A percentile compares a stretch with the other conserved stretches of the same genome.
Conservation (phyloP, 2,113 vertebrate species). For the Stercorarius parasiticus region DNA sequence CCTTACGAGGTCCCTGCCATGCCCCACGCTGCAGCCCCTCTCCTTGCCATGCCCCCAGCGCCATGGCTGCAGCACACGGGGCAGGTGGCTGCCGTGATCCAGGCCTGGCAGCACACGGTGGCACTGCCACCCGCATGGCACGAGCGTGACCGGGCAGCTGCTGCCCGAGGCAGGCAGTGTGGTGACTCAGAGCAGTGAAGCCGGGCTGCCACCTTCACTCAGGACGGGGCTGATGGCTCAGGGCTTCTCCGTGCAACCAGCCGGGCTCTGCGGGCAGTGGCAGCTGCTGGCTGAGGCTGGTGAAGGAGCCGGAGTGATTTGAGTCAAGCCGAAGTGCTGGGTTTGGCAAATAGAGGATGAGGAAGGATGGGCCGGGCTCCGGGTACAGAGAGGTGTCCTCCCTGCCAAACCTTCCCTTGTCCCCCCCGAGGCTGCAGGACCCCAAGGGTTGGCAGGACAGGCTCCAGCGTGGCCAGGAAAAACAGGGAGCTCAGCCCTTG, state of each 20-base stretch:
- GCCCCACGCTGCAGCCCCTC: not conserved
- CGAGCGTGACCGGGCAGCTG: conserved; percentile 13
- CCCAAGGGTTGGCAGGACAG: not conserved
- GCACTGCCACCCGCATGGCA: conserved; percentile 38
- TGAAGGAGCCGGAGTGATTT: fast-evolving
- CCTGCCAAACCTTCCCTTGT: not conserved
- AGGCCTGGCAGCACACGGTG: conserved; percentile 20
- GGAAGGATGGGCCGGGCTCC: not conserved
- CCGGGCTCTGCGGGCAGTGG: fast-evolving
- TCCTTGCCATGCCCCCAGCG: fast-evolving
- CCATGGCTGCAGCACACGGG: not conserved
- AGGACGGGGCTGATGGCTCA: not conserved
- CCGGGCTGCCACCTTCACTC: not conserved
- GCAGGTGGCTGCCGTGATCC: not conserved
- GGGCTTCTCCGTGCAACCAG: not conserved
- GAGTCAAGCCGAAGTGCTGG: not conserved
- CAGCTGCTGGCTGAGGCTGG: not conserved
- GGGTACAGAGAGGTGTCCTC: not conserved
- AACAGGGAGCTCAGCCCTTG: not conserved
- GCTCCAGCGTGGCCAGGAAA: not conserved
- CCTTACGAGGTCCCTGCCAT: fast-evolving
- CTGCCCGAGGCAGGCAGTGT: conserved; percentile 6
- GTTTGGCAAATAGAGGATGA: not conserved
- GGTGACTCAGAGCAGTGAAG: not conserved
- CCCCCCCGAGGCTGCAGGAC: not conserved